phyloP scores from a whole-genome alignment of 2,888 invertebrate genomes.

The Temnothorax unifasciatus region DNA sequence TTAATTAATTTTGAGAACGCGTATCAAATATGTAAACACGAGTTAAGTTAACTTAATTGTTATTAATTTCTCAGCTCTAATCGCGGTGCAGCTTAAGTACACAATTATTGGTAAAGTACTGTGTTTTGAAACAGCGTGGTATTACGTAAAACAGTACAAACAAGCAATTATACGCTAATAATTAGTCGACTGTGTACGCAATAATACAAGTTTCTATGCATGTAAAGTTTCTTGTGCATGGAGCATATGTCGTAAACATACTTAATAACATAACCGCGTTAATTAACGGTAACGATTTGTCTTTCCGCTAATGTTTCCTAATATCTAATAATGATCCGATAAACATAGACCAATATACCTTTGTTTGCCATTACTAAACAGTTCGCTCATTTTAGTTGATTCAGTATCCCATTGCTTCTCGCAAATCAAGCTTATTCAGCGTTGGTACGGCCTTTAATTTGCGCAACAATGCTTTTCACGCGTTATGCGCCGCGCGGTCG shows the following conservation, averaged over 20 bases:
- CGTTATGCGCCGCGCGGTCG: conserved; percentile 15
- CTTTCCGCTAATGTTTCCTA: conserved; percentile 55
- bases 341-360: conserved; percentile 45
- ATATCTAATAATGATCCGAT: conserved; percentile 55
- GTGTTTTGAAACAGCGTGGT: neutral
- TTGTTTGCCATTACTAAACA: conserved; percentile 58
- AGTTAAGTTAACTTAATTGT: conserved; percentile 2
- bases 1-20: neutral
- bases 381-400: conserved; percentile 52
- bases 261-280: conserved; percentile 44
- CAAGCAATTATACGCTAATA: conserved; percentile 45
- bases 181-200: conserved; percentile 37
- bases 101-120: conserved; percentile 37
- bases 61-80: conserved; percentile 29
- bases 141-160: conserved; percentile 20
- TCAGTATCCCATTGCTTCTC: conserved; percentile 37
- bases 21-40: neutral
- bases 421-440: conserved; percentile 54
- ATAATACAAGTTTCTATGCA: conserved; percentile 37
- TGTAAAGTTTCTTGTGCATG: conserved; percentile 44
- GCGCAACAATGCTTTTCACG: conserved; percentile 48
- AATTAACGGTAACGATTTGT: conserved; percentile 54
- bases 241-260: conserved; percentile 37
- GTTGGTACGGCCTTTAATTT: conserved; percentile 48
- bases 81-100: conserved; percentile 13